Conservation (phyloP, 2,797 vertebrate genomes). For the Channallabes apus region DNA sequence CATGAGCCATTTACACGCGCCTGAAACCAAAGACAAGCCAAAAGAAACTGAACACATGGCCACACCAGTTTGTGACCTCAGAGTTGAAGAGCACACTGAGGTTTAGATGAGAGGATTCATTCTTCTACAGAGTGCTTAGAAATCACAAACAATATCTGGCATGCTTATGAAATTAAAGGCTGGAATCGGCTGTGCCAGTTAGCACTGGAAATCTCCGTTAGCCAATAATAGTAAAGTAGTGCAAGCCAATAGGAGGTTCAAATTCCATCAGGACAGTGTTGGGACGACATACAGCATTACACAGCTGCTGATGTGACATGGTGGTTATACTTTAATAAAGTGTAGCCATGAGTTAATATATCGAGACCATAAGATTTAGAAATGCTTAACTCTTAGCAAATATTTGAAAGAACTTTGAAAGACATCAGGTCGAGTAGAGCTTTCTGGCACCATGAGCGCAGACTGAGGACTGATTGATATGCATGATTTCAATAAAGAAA, state of each 20-base stretch:
- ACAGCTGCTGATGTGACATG: background rate
- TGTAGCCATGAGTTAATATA: background rate
- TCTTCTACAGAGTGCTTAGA: background rate
- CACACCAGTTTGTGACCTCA: background rate
- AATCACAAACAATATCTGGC: background rate
- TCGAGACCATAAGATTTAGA: background rate
- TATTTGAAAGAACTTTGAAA: background rate
- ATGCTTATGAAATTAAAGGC: constrained; percentile 1
- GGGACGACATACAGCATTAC: background rate
- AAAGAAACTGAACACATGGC: background rate
- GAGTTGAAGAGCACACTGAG: constrained; percentile 1
- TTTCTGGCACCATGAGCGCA: background rate
- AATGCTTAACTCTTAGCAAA: background rate
- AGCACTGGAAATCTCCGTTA: background rate
- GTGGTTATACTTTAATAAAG: background rate
- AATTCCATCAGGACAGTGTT: background rate
- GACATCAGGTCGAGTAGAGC: too few relatives aligned
- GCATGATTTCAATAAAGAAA: background rate
- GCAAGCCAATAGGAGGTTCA: background rate
- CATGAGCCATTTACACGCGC: background rate
- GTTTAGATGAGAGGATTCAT: constrained; percentile 1
- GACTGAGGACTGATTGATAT: background rate
- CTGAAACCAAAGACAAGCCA: background rate
- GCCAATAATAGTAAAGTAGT: background rate
- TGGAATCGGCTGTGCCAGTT: background rate